A percentile compares a stretch with the other conserved stretches of the same genome.
phyloP scores from a whole-genome alignment of 2,113 vertebrate genomes.

The Narcine bancroftii region DNA sequence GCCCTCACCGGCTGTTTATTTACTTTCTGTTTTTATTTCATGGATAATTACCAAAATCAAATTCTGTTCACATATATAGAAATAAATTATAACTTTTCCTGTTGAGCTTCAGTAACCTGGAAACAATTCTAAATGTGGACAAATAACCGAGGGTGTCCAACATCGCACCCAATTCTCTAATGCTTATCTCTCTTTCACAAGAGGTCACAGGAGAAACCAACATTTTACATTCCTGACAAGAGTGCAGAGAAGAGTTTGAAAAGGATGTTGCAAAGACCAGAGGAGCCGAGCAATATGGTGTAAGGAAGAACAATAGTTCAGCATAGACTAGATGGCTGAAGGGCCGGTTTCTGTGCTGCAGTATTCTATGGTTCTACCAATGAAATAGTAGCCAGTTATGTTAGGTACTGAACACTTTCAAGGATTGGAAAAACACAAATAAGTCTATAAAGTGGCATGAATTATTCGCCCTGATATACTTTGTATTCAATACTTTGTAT shows the following conservation, averaged over 20 bases:
- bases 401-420: not conserved
- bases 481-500: too few relatives aligned
- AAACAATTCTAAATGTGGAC: not conserved
- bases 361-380: too few relatives aligned
- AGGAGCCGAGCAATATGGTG: too few relatives aligned
- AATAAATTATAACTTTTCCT: not conserved
- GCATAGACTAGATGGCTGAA: too few relatives aligned
- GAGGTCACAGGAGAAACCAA: not conserved
- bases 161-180: not conserved
- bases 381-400: not conserved
- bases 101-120: not conserved
- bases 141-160: too few relatives aligned
- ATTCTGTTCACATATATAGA: not conserved
- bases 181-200: not conserved
- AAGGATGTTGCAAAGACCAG: too few relatives aligned
- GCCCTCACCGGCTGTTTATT: too few relatives aligned
- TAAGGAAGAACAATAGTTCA: too few relatives aligned
- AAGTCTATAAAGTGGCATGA: not conserved
- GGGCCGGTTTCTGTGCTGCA: too few relatives aligned
- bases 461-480: not conserved
- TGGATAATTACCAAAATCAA: not conserved
- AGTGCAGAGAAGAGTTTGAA: too few relatives aligned
- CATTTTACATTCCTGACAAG: too few relatives aligned
- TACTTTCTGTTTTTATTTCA: too few relatives aligned
- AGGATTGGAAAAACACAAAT: not conserved